Evolutionary conservation across 2,113 vertebrate species (phyloP).

Genomic region (Melierax canorus): DNA sequence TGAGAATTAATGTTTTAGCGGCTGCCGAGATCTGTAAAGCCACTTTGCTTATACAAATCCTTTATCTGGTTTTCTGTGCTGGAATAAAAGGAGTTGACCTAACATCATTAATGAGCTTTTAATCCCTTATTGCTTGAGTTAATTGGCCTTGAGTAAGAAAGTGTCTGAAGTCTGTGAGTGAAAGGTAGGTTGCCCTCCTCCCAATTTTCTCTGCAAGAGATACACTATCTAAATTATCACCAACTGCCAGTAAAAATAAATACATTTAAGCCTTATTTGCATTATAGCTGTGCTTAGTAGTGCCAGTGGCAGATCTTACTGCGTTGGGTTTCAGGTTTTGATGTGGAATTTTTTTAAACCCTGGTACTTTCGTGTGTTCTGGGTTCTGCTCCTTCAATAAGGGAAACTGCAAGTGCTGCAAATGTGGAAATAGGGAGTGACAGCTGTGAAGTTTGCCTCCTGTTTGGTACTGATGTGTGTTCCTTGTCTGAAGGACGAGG

Average conservation of each 20-base stretch:
- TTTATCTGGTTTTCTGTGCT: not conserved
- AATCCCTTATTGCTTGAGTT: conserved; percentile 25
- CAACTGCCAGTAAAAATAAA: not conserved
- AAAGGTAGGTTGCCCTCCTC: not conserved
- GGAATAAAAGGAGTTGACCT: not conserved
- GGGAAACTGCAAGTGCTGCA: not conserved
- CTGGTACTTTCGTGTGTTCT: accelerated
- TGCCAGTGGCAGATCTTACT: not conserved
- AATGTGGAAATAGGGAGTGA: not conserved
- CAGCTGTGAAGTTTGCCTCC: not conserved
- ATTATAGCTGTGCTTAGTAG: not conserved
- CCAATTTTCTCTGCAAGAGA: not conserved
- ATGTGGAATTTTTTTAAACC: not conserved
- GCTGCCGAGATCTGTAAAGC: not conserved
- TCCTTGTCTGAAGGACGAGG: not conserved
- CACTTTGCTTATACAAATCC: not conserved
- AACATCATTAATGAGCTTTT: conserved; percentile 10
- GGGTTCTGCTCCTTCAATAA: not conserved
- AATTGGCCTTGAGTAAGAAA: conserved; percentile 29
- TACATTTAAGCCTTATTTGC: not conserved
- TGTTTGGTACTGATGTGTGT: not conserved
- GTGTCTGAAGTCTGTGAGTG: not conserved
- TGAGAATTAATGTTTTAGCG: not conserved
- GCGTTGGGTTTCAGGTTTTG: not conserved
- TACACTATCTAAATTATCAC: not conserved